These are phyloP conservation scores for Macaca nemestrina DNA, from an alignment of 2,113 vertebrate species.

Conservation along the genomic window DNA sequence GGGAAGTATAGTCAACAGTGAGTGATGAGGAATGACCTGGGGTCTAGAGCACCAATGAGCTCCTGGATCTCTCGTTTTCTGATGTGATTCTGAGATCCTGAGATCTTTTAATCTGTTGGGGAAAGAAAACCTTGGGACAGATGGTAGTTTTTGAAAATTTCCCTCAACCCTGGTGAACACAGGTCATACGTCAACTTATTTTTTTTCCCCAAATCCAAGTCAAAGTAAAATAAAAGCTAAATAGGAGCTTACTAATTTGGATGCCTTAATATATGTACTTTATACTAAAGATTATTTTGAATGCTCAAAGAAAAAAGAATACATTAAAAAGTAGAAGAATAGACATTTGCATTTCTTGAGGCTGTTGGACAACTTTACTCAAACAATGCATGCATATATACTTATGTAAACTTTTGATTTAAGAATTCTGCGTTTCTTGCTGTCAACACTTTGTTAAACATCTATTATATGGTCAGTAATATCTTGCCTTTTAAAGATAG, in stretches of 20 bases:
- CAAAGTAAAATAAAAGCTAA: constrained; percentile 29
- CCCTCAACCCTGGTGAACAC: background rate
- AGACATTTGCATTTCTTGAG: constrained; percentile 24
- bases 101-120: background rate
- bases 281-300: constrained; percentile 28
- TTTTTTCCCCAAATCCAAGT: background rate
- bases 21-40: background rate
- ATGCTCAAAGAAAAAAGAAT: background rate
- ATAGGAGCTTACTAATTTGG: background rate
- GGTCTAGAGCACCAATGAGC: background rate
- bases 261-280: background rate
- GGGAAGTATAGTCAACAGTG: background rate
- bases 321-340: background rate
- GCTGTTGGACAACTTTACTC: constrained; percentile 12
- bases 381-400: constrained; percentile 31
- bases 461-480: constrained; percentile 36
- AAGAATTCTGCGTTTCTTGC: constrained; percentile 60
- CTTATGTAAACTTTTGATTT: constrained; percentile 25
- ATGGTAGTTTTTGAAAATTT: background rate
- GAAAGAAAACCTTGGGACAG: background rate
- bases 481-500: constrained; percentile 49
- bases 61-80: background rate
- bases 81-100: background rate
- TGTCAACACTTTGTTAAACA: constrained; percentile 55
- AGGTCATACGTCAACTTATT: background rate